Base-by-base conservation (phyloP, 2,113 vertebrate species). In the Dipodomys ordii region DNA sequence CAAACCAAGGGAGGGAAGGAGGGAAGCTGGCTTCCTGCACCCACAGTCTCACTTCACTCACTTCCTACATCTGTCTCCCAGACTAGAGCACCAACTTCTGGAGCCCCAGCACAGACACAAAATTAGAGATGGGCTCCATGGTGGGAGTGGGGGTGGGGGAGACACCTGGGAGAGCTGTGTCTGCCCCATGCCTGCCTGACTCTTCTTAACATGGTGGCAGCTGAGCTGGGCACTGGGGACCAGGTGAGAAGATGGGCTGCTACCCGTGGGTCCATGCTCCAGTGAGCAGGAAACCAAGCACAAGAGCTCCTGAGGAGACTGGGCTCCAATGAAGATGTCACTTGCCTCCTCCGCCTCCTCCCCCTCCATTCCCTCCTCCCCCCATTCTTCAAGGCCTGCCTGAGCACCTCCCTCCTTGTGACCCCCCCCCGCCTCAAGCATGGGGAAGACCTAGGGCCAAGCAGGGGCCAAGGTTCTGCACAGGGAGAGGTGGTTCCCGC, bases 131-230 rank as follows among this genome's bases (percentile, higher is more conserved):
- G 46, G 39, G 49, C 30, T 7, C 25, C 16, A 35, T 16, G 22
- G 87, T 28, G 6, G 62, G 22, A 28, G 60, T n/a, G 62, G 32
- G 13, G 35, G 28, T 60, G 6, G 6, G 4, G 10, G 25, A 25
- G 1, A 4, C 23, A 57, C 60, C 60, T 11, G 25, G n/a, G 32
- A 7, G 60, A 44, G 2, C 19, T 0, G 39, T 15, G 3, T 25
- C 20, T 12, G 44, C 79, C n/a, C 15, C 19, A 1, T 12, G 57
- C 62, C n/a, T 39, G 39, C 39, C 39, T 39, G 25, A 46, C 67
- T 78, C 19, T 44, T 49, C 28, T 23, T 2, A 25, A 18, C 78
- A 12, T 28, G 11, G n/a, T 9, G 28, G n/a, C 44, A 23, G 30
- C 73, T 60, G 1, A 23, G 64, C 3, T 19, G n/a, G 68, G 30